Evolutionary conservation across 1,140 invertebrate species (phyloP), one percentile per base, ranked within the genome.

Genomic region (Chelonus insularis): DNA sequence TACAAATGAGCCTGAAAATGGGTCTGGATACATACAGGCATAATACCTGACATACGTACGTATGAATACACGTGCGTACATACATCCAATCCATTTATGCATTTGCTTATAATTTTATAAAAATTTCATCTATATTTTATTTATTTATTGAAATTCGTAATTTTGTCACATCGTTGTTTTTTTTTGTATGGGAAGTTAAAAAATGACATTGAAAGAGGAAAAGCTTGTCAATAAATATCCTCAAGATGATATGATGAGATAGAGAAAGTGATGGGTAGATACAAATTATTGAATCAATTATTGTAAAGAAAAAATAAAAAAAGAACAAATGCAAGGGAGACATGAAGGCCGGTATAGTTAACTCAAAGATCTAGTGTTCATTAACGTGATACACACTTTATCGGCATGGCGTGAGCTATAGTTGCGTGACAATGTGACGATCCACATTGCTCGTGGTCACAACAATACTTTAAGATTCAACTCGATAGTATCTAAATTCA

Each of bases 401-500:
- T 43, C 21, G 36, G 14, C 23, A 50, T 52, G 14, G 58, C 50
- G 58, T 60, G 58, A 51, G 21, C 1, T 9, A 32, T 47, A 14
- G n/a, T 60, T 29, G 59, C 59, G 59, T 61, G 59, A 61, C 59
- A 43, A 55, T 61, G 9, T 37, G 18, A 51, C 45, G 32, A 34
- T 50, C 16, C 47, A 16, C 43, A n/a, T 16, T 9, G 16, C 14
- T 25, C 4, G 20, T 55, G 51, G 59, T 55, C 59, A 55, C 59
- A n/a, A n/a, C n/a, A 61, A 34, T 60, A 60, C 36, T 61, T 34
- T 18, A 54, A 39, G 59, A 61, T 61, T 36, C 59, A 45, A 45
- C 25, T 1, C 20, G 59, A 61, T 61, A 61, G n/a, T 7, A 61
- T 61, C 59, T 55, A 18, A 55, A 20, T 54, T 61, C 39, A 48